phyloP scores from a whole-genome alignment of 2,113 vertebrate species.

The Zapornia atra region DNA sequence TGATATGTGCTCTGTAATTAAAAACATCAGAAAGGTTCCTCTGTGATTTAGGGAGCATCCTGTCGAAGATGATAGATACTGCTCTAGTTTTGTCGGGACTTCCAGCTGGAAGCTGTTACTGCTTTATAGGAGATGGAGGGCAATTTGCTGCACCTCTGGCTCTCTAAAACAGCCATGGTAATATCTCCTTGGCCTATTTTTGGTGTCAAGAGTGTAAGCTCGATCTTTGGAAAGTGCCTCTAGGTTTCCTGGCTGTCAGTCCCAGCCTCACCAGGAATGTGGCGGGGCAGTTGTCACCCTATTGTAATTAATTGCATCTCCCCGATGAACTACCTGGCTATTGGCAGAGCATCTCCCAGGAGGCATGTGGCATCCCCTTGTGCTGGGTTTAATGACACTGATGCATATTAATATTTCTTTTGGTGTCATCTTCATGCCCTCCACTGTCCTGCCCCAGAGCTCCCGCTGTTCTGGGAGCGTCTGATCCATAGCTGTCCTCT shows the following conservation, averaged over 20 bases:
- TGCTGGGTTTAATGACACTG: background rate
- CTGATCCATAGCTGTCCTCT: slow-evolving; percentile 63
- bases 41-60: background rate
- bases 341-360: background rate
- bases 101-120: background rate
- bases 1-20: background rate
- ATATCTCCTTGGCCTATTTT: background rate
- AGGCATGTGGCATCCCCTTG: background rate
- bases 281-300: accelerated
- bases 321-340: background rate
- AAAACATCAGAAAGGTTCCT: background rate
- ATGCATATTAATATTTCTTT: background rate
- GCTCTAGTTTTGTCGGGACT: background rate
- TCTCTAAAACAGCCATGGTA: background rate
- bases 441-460: slow-evolving; percentile 7
- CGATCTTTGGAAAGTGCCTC: accelerated
- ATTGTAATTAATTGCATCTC: background rate
- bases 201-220: background rate
- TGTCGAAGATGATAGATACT: background rate
- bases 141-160: accelerated
- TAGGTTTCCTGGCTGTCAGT: background rate
- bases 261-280: background rate
- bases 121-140: background rate
- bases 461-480: background rate
- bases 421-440: background rate